Percentiles rank a stretch among this genome's conserved stretches.
Evolutionary conservation across 2,888 invertebrate genomes (phyloP).

Genomic region (Scaptomyza flava): DNA sequence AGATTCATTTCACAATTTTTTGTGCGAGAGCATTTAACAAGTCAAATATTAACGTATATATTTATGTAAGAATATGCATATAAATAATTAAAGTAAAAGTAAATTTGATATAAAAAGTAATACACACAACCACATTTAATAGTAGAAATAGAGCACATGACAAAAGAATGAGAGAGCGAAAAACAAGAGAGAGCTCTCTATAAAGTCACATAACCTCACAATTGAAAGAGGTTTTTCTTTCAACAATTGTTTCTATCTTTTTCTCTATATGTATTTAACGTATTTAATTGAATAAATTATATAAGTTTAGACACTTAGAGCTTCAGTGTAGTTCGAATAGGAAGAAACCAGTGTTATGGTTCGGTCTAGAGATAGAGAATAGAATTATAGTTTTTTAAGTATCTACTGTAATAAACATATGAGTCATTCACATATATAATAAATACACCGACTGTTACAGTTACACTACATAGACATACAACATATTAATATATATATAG

Average conservation of each 20-base stretch:
- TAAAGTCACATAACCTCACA: conserved; percentile 19
- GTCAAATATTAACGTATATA: conserved; percentile 23
- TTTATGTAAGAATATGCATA: conserved; percentile 16
- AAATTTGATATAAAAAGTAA: conserved; percentile 67
- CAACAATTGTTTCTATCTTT: neutral
- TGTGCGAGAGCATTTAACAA: conserved; percentile 61
- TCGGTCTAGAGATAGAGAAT: conserved; percentile 39
- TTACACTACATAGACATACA: conserved; percentile 53
- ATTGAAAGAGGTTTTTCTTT: conserved; percentile 6
- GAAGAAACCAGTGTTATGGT: conserved; percentile 68
- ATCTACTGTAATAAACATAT: conserved; percentile 30
- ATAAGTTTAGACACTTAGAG: conserved; percentile 72
- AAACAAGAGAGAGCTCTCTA: neutral
- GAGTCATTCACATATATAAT: conserved; percentile 41
- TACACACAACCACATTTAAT: conserved; percentile 77
- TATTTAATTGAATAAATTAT: conserved; percentile 46
- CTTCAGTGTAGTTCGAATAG: conserved; percentile 70
- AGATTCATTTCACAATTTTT: conserved; percentile 58
- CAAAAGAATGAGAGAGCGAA: neutral
- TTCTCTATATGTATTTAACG: neutral
- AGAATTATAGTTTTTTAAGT: conserved; percentile 25
- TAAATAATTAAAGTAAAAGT: conserved; percentile 50
- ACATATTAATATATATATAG: conserved; percentile 10
- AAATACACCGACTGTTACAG: conserved; percentile 57
- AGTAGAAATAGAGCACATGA: conserved; percentile 58